A percentile compares a stretch with the other conserved stretches of the same genome.
Conservation (phyloP, 2,797 vertebrate species). For the Loris lydekkerianus region DNA sequence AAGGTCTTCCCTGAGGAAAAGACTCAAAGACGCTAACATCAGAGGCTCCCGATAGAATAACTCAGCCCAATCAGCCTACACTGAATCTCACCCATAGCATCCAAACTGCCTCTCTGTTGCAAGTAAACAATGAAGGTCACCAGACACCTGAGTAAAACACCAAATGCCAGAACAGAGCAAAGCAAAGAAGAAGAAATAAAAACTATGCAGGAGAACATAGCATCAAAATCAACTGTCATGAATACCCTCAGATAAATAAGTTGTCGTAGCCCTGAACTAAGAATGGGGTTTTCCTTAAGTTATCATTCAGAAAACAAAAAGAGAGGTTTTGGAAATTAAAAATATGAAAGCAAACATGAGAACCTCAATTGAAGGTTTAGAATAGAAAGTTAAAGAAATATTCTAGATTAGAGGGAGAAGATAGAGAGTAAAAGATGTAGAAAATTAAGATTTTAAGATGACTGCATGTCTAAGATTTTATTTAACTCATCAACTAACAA, state of each 20-base stretch:
- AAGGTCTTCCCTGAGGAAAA: neutral
- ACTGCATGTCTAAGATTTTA: neutral
- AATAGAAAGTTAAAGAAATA: constrained; percentile 20
- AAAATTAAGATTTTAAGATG: neutral
- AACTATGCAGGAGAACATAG: neutral
- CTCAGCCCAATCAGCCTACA: neutral
- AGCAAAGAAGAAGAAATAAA: neutral
- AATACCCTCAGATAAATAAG: neutral
- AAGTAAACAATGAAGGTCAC: neutral
- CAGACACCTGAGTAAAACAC: neutral
- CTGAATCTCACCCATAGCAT: neutral
- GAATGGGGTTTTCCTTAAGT: neutral
- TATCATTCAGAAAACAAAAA: constrained; percentile 11
- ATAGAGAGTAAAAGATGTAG: neutral
- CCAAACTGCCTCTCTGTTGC: neutral
- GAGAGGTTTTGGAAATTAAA: constrained; percentile 15
- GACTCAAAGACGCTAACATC: neutral
- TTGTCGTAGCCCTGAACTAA: neutral
- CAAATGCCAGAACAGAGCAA: constrained; percentile 5
- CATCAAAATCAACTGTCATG: neutral
- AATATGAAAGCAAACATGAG: constrained; percentile 1
- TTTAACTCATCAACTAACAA: constrained; percentile 12
- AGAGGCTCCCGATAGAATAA: neutral
- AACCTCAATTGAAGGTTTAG: neutral
- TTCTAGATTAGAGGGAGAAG: neutral